These are phyloP conservation scores for Caenorhabditis afra DNA, from an alignment of 2,888 invertebrate genomes.

Conservation along the genomic window DNA sequence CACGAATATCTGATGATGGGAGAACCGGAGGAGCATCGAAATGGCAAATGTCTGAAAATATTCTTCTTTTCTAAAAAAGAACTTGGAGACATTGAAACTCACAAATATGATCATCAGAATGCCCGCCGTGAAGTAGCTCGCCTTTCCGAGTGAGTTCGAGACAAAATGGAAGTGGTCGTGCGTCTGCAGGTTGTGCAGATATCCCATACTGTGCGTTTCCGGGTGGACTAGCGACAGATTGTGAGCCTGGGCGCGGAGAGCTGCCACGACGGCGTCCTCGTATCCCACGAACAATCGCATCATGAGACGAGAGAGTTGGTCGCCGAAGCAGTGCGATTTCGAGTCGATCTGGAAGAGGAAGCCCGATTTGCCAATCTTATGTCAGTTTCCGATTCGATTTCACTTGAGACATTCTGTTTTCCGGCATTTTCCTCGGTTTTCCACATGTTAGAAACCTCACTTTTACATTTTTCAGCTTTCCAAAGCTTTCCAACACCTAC, in stretches of 20 bases:
- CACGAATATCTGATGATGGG: conserved; percentile 99
- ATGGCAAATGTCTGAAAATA: conserved; percentile 93
- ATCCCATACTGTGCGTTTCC: conserved; percentile 67
- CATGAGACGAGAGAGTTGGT: conserved; percentile 90
- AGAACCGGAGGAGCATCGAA: conserved; percentile 96
- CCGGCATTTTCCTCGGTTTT: too few relatives aligned
- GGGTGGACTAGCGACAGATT: conserved; percentile 36
- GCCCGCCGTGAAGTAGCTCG: conserved; percentile 94
- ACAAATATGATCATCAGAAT: conserved; percentile 99
- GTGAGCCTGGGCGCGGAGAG: conserved; percentile 28
- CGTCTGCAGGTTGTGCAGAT: conserved; percentile 91
- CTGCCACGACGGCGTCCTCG: conserved; percentile 94
- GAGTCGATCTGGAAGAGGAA: conserved; percentile 85
- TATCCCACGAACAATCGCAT: conserved; percentile 95
- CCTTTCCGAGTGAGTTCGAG: conserved; percentile 95
- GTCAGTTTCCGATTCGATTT: too few relatives aligned
- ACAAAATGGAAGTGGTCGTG: conserved; percentile 99
- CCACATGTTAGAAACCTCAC: too few relatives aligned
- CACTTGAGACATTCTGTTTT: too few relatives aligned
- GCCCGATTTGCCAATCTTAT: too few relatives aligned
- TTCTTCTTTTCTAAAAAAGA: too few relatives aligned
- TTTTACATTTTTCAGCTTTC: not conserved
- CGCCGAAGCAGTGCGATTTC: conserved; percentile 92
- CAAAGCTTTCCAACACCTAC: conserved; percentile 67
- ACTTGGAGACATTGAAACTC: too few relatives aligned